Evolutionary conservation across 2,888 invertebrate species (phyloP).

Genomic region (Mystacides longicornis): DNA sequence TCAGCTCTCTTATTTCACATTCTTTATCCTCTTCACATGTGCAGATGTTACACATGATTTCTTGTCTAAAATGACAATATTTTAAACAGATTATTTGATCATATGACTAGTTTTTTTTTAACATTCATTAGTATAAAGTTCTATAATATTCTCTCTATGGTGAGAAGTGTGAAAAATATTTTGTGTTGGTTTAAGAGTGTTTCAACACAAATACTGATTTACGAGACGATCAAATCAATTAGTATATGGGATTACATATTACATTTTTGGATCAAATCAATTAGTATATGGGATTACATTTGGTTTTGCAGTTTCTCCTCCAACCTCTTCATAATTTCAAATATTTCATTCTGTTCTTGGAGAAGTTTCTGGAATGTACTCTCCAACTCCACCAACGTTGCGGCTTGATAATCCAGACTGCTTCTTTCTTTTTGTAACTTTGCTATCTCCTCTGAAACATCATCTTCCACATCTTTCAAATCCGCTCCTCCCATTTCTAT

Average conservation of each 20-base stretch:
- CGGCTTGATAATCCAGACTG: constrained; percentile 9
- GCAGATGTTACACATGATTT: neutral
- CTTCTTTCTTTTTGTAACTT: constrained; percentile 8
- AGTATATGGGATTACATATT: no score
- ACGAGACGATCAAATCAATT: no score
- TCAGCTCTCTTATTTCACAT: constrained; percentile 3
- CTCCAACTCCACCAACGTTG: constrained; percentile 10
- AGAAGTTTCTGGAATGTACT: constrained; percentile 9
- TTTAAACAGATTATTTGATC: neutral
- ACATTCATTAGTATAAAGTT: no score
- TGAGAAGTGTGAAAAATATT: no score
- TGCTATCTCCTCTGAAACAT: constrained; percentile 10
- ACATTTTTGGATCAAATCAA: no score
- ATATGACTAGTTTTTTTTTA: no score
- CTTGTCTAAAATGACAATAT: neutral
- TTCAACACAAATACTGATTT: no score
- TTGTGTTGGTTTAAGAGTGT: no score
- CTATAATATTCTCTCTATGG: no score
- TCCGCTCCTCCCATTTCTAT: constrained; percentile 6
- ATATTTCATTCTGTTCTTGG: constrained; percentile 9
- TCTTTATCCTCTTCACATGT: neutral
- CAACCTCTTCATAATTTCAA: constrained; percentile 12
- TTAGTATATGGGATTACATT: no score
- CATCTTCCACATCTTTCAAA: constrained; percentile 3
- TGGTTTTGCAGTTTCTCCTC: constrained; percentile 9